phyloP scores from a whole-genome alignment of 1,140 invertebrate species.

The Agraylea sexmaculata region DNA sequence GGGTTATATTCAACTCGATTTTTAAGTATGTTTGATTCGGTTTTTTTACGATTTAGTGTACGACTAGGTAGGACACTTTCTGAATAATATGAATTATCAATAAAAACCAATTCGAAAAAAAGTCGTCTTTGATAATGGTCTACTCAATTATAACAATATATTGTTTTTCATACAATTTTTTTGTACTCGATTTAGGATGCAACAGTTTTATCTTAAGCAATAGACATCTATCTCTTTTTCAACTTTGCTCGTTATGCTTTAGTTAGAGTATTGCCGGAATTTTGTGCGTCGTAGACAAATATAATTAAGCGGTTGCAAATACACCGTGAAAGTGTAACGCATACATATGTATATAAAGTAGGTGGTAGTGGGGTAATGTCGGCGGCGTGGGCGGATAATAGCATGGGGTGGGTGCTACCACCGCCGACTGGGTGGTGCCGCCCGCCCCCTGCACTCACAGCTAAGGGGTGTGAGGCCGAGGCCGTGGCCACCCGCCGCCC shows the following conservation, averaged over 20 bases:
- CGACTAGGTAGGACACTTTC: too few relatives aligned
- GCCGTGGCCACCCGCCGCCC: conserved; percentile 4
- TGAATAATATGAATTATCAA: too few relatives aligned
- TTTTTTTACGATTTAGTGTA: too few relatives aligned
- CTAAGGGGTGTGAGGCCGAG: conserved; percentile 30
- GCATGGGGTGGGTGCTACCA: conserved; percentile 33
- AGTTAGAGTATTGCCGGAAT: conserved; percentile 14
- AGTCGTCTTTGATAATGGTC: neutral
- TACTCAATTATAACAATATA: neutral
- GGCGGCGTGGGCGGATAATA: conserved; percentile 29
- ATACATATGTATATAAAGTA: neutral
- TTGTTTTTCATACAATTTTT: neutral
- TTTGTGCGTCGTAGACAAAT: conserved; percentile 20
- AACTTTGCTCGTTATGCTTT: conserved; percentile 3
- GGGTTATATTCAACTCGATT: too few relatives aligned
- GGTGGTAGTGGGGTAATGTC: conserved; percentile 26
- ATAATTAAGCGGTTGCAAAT: conserved; percentile 22
- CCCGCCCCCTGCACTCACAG: conserved; percentile 33
- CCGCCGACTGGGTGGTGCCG: conserved; percentile 23
- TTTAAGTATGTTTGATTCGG: too few relatives aligned
- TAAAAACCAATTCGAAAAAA: too few relatives aligned
- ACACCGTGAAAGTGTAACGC: conserved; percentile 8
- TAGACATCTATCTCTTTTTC: neutral
- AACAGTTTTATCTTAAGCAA: conserved; percentile 2
- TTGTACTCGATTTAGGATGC: neutral